phyloP scores from a whole-genome alignment of 35 echinoderm and acorn worm species.

The Heliocidaris tuberculata region DNA sequence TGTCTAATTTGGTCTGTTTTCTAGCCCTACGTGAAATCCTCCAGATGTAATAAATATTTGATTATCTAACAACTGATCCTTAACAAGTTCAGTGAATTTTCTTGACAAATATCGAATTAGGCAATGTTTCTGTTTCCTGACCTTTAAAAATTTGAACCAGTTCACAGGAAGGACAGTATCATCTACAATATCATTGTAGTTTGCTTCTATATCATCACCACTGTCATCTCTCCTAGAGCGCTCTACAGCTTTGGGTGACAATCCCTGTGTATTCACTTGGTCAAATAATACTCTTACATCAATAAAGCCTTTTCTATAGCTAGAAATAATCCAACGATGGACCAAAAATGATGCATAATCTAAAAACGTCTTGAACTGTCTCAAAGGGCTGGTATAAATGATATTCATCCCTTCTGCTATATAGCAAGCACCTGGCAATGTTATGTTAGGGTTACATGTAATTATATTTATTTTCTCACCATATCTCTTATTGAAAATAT shows the following conservation, averaged over 20 bases:
- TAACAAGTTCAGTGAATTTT: background rate
- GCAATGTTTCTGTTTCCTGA: conserved; percentile 22
- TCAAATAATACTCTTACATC: conserved; percentile 76
- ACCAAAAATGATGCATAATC: conserved; percentile 66
- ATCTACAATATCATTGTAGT: background rate
- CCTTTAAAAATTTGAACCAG: conserved; percentile 61
- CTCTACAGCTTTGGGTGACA: conserved; percentile 62
- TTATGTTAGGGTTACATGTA: background rate
- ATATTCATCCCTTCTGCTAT: conserved; percentile 73
- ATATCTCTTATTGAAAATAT: conserved; percentile 62
- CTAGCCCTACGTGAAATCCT: conserved; percentile 42
- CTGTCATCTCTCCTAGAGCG: conserved; percentile 36
- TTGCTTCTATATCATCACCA: conserved; percentile 25
- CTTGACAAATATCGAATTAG: conserved; percentile 41
- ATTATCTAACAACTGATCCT: background rate
- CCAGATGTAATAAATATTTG: conserved; percentile 47
- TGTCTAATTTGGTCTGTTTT: background rate
- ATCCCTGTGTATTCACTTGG: conserved; percentile 62
- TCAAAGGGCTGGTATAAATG: conserved; percentile 61
- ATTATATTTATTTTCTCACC: background rate
- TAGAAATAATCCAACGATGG: conserved; percentile 45
- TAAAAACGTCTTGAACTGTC: conserved; percentile 35
- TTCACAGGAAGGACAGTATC: conserved; percentile 49
- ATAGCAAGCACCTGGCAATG: conserved; percentile 15
- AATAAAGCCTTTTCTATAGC: conserved; percentile 33